Evolutionary conservation across 1,140 invertebrate species (phyloP).

Genomic region (Caerostris darwini): DNA sequence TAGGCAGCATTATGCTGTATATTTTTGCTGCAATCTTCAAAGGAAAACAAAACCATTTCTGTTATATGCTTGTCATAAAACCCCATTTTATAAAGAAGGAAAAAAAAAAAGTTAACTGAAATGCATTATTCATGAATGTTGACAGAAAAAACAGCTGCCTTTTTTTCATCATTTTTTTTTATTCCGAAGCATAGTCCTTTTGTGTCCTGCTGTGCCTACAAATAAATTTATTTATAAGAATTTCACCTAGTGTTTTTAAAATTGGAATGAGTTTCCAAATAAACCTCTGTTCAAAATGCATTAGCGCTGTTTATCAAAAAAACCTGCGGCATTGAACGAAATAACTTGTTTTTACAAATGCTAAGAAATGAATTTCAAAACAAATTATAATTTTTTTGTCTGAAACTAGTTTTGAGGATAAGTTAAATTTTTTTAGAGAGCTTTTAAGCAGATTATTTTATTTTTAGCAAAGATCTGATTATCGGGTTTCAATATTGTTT

Average conservation of each 20-base stretch:
- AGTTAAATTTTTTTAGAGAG: neutral
- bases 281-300: neutral
- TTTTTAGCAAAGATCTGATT: slow-evolving; percentile 1
- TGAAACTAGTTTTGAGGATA: neutral
- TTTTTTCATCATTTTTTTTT: slow-evolving; percentile 7
- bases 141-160: neutral
- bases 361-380: neutral
- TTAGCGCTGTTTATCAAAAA: neutral
- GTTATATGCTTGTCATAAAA: slow-evolving; percentile 40
- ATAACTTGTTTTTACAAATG: neutral
- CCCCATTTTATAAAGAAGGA: neutral
- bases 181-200: slow-evolving; percentile 19
- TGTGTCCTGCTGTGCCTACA: slow-evolving; percentile 38
- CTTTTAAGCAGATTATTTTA: neutral
- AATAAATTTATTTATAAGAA: slow-evolving; percentile 41
- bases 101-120: slow-evolving; percentile 47
- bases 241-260: slow-evolving; percentile 16
- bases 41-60: neutral
- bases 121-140: slow-evolving; percentile 5
- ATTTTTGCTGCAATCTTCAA: slow-evolving; percentile 57
- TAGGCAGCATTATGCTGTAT: slow-evolving; percentile 59
- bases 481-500: neutral
- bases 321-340: slow-evolving; percentile 23
- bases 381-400: neutral
- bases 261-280: neutral